Percentiles rank a stretch among this genome's conserved stretches.
Evolutionary conservation across 2,888 invertebrate species (phyloP).

Genomic region (Aphrophora alni): DNA sequence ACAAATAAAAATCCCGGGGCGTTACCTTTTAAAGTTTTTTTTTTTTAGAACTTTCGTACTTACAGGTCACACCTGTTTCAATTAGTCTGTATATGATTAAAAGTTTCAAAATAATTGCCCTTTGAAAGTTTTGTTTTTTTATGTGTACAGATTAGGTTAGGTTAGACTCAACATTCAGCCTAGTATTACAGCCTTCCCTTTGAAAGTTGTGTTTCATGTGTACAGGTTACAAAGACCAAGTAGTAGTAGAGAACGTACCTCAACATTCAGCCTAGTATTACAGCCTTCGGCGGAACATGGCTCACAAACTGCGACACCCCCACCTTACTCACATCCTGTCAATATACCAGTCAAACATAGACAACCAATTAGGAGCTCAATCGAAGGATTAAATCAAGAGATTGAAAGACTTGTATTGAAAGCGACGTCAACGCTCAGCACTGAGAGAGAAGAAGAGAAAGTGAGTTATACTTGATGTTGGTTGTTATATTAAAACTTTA

Average conservation of each 20-base stretch:
- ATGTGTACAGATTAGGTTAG: too few species aligned
- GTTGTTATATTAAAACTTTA: too few species aligned
- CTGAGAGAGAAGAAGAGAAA: slow-evolving; percentile 66
- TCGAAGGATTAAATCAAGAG: slow-evolving; percentile 87
- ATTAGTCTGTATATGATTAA: too few species aligned
- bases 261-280: slow-evolving; percentile 56
- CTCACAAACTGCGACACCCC: slow-evolving; percentile 36
- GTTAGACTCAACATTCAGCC: too few species aligned
- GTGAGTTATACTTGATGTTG: slow-evolving; percentile 56
- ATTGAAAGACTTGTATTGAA: slow-evolving; percentile 79
- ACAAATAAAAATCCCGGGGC: too few species aligned
- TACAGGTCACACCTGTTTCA: too few species aligned
- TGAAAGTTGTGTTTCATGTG: too few species aligned
- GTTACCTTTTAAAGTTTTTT: too few species aligned
- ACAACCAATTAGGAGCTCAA: slow-evolving; percentile 80
- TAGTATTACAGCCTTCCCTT: too few species aligned
- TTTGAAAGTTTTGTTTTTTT: too few species aligned
- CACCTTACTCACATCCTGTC: slow-evolving; percentile 24
- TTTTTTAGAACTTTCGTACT: too few species aligned
- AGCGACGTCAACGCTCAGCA: slow-evolving; percentile 57
- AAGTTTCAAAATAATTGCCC: too few species aligned
- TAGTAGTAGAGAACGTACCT: slow-evolving; percentile 58
- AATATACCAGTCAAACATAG: slow-evolving; percentile 55
- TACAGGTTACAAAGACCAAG: slow-evolving; percentile 21
- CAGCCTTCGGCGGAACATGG: slow-evolving; percentile 32